These are phyloP conservation scores for Heliconius eleuchia DNA, from an alignment of 1,140 invertebrate genomes.

Conservation along the genomic window DNA sequence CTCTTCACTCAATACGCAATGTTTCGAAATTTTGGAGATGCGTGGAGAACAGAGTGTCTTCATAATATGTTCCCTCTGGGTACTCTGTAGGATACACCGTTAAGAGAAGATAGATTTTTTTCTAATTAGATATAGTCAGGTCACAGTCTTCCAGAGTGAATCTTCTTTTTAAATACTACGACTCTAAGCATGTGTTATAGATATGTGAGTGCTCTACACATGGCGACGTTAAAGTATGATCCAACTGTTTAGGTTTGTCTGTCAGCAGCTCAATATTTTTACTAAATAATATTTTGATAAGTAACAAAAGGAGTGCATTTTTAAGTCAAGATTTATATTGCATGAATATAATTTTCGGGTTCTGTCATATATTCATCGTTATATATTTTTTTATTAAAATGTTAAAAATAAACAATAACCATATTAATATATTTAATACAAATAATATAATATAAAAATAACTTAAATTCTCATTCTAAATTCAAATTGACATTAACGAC, in stretches of 20 bases:
- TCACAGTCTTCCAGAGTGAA: neutral
- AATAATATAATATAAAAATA: neutral
- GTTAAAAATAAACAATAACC: no score
- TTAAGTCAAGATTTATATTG: neutral
- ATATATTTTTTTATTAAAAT: no score
- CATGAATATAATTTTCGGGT: no score
- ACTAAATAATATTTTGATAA: neutral
- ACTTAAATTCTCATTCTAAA: conserved; percentile 18
- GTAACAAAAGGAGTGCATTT: neutral
- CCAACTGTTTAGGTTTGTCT: neutral
- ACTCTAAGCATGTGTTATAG: neutral
- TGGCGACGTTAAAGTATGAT: neutral
- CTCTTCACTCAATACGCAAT: no score
- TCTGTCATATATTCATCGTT: no score
- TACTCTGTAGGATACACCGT: no score
- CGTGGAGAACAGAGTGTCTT: no score
- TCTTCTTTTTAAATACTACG: neutral
- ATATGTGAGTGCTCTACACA: neutral
- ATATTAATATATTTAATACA: neutral
- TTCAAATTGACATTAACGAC: conserved; percentile 32
- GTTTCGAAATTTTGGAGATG: no score
- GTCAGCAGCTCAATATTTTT: neutral
- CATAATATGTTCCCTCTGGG: no score
- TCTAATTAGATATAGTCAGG: neutral
- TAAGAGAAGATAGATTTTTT: neutral